Base-by-base conservation (phyloP, 2,797 vertebrate genomes). In the Apodemus agrarius region DNA sequence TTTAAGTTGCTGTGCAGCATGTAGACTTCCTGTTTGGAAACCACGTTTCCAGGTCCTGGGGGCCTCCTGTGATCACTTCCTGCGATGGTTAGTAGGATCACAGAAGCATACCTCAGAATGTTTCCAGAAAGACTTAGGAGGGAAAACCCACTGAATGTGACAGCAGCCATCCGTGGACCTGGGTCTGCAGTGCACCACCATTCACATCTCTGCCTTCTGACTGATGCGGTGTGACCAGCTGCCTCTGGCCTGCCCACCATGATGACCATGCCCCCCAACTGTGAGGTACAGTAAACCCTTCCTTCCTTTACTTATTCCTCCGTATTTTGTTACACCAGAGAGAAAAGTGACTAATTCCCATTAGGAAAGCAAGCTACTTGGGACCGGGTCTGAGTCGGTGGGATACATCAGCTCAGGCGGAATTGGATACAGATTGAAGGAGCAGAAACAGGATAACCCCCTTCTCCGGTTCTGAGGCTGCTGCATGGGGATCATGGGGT, bases 401-500 rank as follows among this genome's bases (percentile, higher is more conserved):
- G 52, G 22, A 9, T 9, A 8, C 2, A 43, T 22, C 67, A 88
- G 22, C n/a, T 8, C 34, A 19, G 6, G 14, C 21, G 1, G 43
- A 74, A 1, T 74, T 17, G 52, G 67, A 34, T 21, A 40, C 4
- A 52, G 69, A 86, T 19, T 31, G 24, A 52, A 46, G 31, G 17
- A 65, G 49, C 74, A 72, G 52, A 72, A 63, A 19, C 34, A 34
- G 14, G 34, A 10, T 16, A 24, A 24, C 52, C 26, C 22, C 31
- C 34, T 26, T 17, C 16, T 63, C 12, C 0, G 0, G 37, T n/a
- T 24, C 57, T 40, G n/a, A 76, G 54, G 52, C 69, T 31, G 24
- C 52, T 17, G 7, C 6, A 0, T 29, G 0, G 0, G 80, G 49
- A n/a, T 52, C 49, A 57, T 8, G 1, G 11, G 22, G 5, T 46